Base-by-base conservation (phyloP, 2,888 invertebrate genomes). In the Himalopsyche tibetana region DNA sequence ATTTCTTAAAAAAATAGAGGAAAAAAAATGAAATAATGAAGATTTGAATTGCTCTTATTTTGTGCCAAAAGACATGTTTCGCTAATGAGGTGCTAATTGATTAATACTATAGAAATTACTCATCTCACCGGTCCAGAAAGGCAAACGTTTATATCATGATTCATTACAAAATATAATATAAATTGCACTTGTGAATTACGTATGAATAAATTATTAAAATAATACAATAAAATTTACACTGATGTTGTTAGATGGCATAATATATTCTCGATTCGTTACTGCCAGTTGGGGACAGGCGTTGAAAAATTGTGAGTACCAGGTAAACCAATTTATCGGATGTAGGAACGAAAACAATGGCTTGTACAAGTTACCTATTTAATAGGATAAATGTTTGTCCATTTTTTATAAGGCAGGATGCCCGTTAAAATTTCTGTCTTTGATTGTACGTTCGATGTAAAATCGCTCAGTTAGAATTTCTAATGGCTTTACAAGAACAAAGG, bases 291-390 rank as follows among this genome's bases (percentile, higher is more conserved):
- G 74, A 74, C 36, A 74, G 36, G 74, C 74, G 74, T 74, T 74
- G 74, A 74, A 82, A 85, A 82, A 74, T 69, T 42, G 69, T 84
- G 56, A 80, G 63, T 83, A 83, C 82, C 79, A 56, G 83, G 80
- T 55, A 85, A 82, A 51, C 28, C 85, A 85, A 85, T 85, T 85
- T 85, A 74, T 82, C 51, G 81, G 84, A 69, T 69, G 84, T 84
- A 42, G n/a, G 5, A 40, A 80, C 19, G 19, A 69, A 51, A 19
- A 83, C 83, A 83, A 83, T 83, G 74, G 74, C 83, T 83, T 83
- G 83, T 83, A 83, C 51, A 83, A 55, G 83, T 69, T 69, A n/a
- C 84, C 42, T 63, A 81, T 84, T 84, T 84, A 55, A 80, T 56
- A 28, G 80, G 55, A 56, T 63, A 42, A 81, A 80, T 84, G 81